Evolutionary conservation across 2,797 vertebrate species (phyloP).

Genomic region (Acestrorhynchus altus): DNA sequence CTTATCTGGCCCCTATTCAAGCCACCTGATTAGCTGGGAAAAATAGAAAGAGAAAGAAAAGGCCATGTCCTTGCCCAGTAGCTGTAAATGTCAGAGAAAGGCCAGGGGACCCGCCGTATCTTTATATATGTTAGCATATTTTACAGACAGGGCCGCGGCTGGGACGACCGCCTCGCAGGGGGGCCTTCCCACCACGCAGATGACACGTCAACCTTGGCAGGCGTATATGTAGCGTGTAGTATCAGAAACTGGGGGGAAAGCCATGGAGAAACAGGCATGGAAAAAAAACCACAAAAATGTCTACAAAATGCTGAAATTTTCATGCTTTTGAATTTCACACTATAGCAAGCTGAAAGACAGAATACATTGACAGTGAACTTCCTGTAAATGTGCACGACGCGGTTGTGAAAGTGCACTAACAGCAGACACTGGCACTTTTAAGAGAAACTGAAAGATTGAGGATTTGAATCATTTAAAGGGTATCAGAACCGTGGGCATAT

Average conservation of each 20-base stretch:
- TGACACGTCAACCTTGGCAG: constrained; percentile 38
- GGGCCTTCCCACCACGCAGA: constrained; percentile 30
- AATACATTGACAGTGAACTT: constrained; percentile 3
- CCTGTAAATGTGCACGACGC: constrained; percentile 13
- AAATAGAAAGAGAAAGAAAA: constrained; percentile 88
- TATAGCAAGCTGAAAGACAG: constrained; percentile 4
- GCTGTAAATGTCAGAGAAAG: constrained; percentile 90
- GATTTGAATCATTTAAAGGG: constrained; percentile 17
- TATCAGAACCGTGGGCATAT: constrained; percentile 32
- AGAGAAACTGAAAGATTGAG: constrained; percentile 29
- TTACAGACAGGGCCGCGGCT: constrained; percentile 64
- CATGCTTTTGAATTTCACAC: constrained; percentile 20
- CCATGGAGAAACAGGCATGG: constrained; percentile 16
- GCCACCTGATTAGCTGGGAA: constrained; percentile 94
- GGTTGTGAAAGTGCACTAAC: neutral
- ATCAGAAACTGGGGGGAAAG: constrained; percentile 25
- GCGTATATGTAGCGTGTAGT: constrained; percentile 21
- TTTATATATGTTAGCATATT: constrained; percentile 74
- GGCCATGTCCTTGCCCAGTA: constrained; percentile 88
- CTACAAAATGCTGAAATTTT: constrained; percentile 25
- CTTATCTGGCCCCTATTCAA: constrained; percentile 95
- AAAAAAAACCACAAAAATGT: constrained; percentile 22
- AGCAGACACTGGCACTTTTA: neutral
- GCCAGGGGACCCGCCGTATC: constrained; percentile 78
- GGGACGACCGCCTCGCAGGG: constrained; percentile 49